Percentiles rank a stretch among this genome's conserved stretches.
phyloP scores from a whole-genome alignment of 2,797 vertebrate species.

The Coreius guichenoti region DNA sequence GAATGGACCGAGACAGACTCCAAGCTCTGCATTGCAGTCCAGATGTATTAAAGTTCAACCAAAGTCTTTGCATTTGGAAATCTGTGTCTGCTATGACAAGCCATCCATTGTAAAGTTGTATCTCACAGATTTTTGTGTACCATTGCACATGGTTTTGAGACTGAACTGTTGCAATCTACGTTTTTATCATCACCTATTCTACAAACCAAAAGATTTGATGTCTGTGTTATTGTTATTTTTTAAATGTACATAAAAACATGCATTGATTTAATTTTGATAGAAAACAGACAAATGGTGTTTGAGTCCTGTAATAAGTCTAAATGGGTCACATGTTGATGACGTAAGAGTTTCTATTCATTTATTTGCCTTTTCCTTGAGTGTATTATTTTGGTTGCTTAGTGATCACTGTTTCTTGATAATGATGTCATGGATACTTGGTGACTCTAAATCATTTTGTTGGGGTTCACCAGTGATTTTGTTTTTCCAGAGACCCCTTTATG shows the following conservation, averaged over 20 bases:
- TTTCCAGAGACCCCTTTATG: too few species aligned
- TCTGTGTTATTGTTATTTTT: not conserved
- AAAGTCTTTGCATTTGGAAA: not conserved
- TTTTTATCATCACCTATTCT: not conserved
- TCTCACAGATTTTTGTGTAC: not conserved
- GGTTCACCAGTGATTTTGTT: not conserved
- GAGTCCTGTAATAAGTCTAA: not conserved
- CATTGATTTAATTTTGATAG: not conserved
- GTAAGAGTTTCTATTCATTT: not conserved
- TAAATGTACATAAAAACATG: not conserved
- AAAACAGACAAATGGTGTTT: not conserved
- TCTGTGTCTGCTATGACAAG: constrained; percentile 1
- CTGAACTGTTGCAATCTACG: not conserved
- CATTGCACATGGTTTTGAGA: not conserved
- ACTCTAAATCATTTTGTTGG: not conserved
- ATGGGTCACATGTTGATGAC: not conserved
- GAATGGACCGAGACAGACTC: not conserved
- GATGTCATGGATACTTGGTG: not conserved
- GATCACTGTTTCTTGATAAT: not conserved
- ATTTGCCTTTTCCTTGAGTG: not conserved
- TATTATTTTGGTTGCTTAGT: not conserved
- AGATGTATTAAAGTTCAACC: constrained; percentile 65
- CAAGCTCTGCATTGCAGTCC: constrained; percentile 78
- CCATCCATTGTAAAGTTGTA: not conserved
- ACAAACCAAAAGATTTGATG: not conserved